Evolutionary conservation across 2,113 vertebrate genomes (phyloP), one percentile per base, ranked within the genome.

Genomic region (Dissostichus mawsoni): DNA sequence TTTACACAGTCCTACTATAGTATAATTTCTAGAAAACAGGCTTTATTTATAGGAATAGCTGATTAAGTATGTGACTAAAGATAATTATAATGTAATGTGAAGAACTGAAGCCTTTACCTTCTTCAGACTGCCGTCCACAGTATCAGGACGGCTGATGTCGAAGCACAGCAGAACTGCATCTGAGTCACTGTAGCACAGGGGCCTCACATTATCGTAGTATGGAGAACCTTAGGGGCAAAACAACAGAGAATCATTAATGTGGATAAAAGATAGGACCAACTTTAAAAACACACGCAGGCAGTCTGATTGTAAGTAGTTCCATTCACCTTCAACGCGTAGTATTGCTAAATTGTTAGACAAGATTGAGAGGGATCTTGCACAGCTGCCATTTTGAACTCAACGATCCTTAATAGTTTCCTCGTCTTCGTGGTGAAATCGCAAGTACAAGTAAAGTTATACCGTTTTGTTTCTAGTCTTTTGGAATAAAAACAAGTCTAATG

Each of bases 161-260:
- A 99, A 98, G 92, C 98, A 99, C 45, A 99, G 93, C 84, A 99
- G 92, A 23, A 98, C 97, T 0, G 97, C 98, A 0, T 99, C 97
- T 0, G 98, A 98, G 89, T 99, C 98, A 0, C 97, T 98, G 93
- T 99, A 99, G 96, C 97, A 99, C 14, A 99, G 96, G 11, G 98
- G 98, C 23, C 98, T 95, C 77, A 99, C 98, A 0, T 99, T 99
- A 85, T 99, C 98, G 0, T 99, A 99, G 93, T 99, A 99, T 1
- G 98, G 98, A 59, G 97, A 99, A 17, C 98, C 98, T 99, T 18
- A 80, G 12, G 65, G 76, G 20, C 0, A 87, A 3, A 82, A 52
- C 36, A 71, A 10, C 2, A 82, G 41, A 72, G 3, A 14, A 20
- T 23, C 16, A 25, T 75, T 59, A 53, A 53, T 63, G 13, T 48